Base-by-base conservation (phyloP, 2,113 vertebrate genomes). In the Hepsetus odoe region DNA sequence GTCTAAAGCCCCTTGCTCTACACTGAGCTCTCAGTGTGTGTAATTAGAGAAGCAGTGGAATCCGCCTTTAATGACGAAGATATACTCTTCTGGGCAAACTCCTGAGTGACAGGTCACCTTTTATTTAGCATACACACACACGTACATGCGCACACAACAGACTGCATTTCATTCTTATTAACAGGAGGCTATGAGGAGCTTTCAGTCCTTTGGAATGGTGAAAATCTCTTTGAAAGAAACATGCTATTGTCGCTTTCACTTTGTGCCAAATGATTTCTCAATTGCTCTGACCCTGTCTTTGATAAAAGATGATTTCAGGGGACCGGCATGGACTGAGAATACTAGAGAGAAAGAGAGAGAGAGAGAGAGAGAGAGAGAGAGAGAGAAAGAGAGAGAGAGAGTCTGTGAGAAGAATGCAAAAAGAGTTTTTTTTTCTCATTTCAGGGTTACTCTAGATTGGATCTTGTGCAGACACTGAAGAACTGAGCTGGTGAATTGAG, bases 21-120 rank as follows among this genome's bases (percentile, higher is more conserved):
- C 76, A 26, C 6, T 65, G 86, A 22, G 88, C 88, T 87, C 83
- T 91, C 86, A 87, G 26, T 76, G 51, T 9, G 73, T 80, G 85
- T 90, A 92, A 92, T 91, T 91, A 90, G 87, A 78, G 53, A 74
- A 59, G 66, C 80, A 81, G 79, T 76, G 68, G 75, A 24, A 80
- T 70, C 56, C 67, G 67, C 73, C 62, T 55, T n/a, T 30, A 64
- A 76, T 59, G 80, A 76, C 64, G 73, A 72, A 20, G 33, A 32
- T 64, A 65, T 35, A 42, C 32, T 79, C 58, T 72, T 49, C 62
- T 82, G 51, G 53, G 24, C 46, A 28, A 70, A 70, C 79, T 72
- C 72, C 33, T 72, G 78, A 79, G 70, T 79, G 75, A 77, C 69
- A 62, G 58, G 68, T 42, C 49, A 67, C 53, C 53, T 73, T 72